Base-by-base conservation (phyloP, 2,113 vertebrate genomes). In the Trichomycterus rosablanca region DNA sequence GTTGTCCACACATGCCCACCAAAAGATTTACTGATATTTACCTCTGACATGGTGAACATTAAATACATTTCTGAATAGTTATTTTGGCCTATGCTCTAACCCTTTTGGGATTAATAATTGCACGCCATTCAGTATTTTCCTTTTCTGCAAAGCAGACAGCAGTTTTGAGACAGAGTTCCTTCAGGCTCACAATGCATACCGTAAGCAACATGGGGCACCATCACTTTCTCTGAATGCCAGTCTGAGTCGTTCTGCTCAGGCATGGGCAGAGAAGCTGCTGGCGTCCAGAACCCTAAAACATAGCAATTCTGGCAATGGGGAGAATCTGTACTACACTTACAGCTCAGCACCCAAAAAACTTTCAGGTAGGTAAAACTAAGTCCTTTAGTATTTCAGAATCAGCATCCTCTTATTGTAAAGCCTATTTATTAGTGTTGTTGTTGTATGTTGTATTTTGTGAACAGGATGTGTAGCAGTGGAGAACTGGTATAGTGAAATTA, bases 321-420 rank as follows among this genome's bases (percentile, higher is more conserved):
- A 83, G 70, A 83, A 83, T 60, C 49, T 83, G 11, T 83, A 71
- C 60, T 80, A 77, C 45, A 49, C 65, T 22, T 83, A 67, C 71
- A 78, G 74, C 65, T 79, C 78, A 5, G 20, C 34, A 3, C 28
- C 59, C 20, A 53, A 66, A 43, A 70, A 63, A 20, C 20, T 37
- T 43, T 11, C 28, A 30, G 63, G 69, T 43, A 50, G 18, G 42
- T 8, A 9, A 26, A 2, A 23, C 2, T 4, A 6, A 4, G 4
- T 51, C 30, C 4, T 24, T 22, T 45, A 4, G 4, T 34, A 19
- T 24, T n/a, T 6, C 23, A 24, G 20, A 7, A 16, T 57, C 14
- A n/a, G 37, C 3, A 4, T 3, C 26, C 15, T 9, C 32, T 30
- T 40, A 35, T n/a, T 12, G 23, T 34, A 10, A 37, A 2, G 9